These are phyloP conservation scores for Ichneumoninae sp. DNA, from an alignment of 2,888 invertebrate species.

Conservation along the genomic window DNA sequence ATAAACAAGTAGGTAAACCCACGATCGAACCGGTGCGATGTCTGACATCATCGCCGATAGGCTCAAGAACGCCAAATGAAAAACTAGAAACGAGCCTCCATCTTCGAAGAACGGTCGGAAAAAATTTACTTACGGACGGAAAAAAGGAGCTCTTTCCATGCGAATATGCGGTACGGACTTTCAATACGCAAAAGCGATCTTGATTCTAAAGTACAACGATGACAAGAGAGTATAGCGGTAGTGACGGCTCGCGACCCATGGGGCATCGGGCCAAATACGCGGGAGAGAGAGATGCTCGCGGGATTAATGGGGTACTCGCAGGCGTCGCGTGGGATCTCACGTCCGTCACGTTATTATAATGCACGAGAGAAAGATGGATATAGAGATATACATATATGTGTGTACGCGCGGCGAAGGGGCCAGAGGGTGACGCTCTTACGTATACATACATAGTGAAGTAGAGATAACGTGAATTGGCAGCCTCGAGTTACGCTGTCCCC, in stretches of 20 bases:
- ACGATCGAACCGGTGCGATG: too few relatives aligned
- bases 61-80: too few relatives aligned
- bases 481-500: constrained; percentile 76
- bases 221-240: constrained; percentile 49
- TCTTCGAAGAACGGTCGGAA: neutral
- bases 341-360: constrained; percentile 63
- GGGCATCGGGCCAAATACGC: constrained; percentile 61
- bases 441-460: constrained; percentile 18
- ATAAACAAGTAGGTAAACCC: neutral
- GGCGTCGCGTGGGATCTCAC: constrained; percentile 63
- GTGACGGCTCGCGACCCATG: constrained; percentile 60
- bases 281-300: constrained; percentile 51
- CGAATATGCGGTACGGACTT: neutral
- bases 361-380: constrained; percentile 46
- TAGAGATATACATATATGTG: constrained; percentile 36
- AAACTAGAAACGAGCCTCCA: too few relatives aligned
- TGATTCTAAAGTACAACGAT: constrained; percentile 20
- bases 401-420: constrained; percentile 4
- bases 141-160: neutral
- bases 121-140: neutral
- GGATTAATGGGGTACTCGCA: constrained; percentile 64
- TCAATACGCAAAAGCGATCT: constrained; percentile 22
- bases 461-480: constrained; percentile 72
- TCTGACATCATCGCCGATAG: too few relatives aligned
- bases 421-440: neutral